Conservation (phyloP, 2,888 invertebrate species). For the Xestoiulus laeticollis region DNA sequence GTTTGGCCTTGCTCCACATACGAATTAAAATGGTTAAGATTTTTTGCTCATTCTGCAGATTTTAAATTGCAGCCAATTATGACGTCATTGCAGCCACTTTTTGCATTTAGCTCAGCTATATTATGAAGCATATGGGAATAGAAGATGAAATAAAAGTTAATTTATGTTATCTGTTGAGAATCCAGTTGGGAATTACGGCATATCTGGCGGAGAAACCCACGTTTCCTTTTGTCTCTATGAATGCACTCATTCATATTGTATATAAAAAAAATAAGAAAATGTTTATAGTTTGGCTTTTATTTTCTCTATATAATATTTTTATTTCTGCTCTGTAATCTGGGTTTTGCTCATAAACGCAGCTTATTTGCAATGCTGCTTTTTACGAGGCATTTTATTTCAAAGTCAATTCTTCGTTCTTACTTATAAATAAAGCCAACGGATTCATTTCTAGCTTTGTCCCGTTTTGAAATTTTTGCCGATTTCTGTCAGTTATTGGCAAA, state of each 20-base stretch:
- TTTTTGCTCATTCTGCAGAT: conserved; percentile 27
- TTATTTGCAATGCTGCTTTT: conserved; percentile 34
- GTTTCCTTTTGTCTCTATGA: not conserved
- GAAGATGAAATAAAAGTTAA: conserved; percentile 36
- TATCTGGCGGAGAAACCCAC: not conserved
- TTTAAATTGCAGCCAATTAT: conserved; percentile 34
- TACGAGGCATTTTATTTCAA: conserved; percentile 15
- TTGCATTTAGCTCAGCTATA: not conserved
- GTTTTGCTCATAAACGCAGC: conserved; percentile 17
- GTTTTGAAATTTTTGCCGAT: not conserved
- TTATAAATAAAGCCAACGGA: not conserved
- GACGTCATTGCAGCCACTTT: conserved; percentile 28
- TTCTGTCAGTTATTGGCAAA: not conserved
- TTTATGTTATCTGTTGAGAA: conserved; percentile 34
- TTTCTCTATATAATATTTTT: conserved; percentile 24
- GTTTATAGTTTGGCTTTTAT: conserved; percentile 8
- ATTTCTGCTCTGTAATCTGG: conserved; percentile 14
- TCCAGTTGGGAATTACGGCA: conserved; percentile 15
- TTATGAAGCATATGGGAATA: conserved; percentile 37
- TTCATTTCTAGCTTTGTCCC: not conserved
- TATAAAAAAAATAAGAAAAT: not conserved
- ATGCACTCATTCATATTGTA: not conserved
- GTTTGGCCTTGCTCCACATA: not conserved
- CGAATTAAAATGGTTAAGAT: conserved; percentile 22
- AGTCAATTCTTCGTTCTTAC: not conserved